Percentiles rank a stretch among this genome's conserved stretches.
These are phyloP conservation scores for Parnassius glacialis DNA, from an alignment of 2,888 invertebrate genomes.

Conservation along the genomic window DNA sequence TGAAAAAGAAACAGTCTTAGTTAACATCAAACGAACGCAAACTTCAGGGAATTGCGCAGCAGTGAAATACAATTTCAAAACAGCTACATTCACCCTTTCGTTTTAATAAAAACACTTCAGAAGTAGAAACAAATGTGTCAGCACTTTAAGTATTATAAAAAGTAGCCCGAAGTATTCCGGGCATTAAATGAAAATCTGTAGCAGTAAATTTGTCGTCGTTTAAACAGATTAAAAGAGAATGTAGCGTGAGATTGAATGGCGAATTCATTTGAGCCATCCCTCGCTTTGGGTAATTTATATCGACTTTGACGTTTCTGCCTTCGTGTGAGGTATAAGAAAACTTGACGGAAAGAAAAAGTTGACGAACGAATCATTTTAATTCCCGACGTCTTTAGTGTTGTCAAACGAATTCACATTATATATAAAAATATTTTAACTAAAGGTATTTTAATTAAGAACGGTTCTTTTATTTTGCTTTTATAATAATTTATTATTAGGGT, in stretches of 20 bases:
- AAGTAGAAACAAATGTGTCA: slow-evolving; percentile 52
- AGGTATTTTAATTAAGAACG: too few relatives aligned
- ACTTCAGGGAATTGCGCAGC: slow-evolving; percentile 31
- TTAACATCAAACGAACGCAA: slow-evolving; percentile 11
- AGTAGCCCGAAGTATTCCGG: slow-evolving; percentile 45
- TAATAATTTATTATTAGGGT: too few relatives aligned
- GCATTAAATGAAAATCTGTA: slow-evolving; percentile 65
- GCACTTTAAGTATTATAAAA: slow-evolving; percentile 48
- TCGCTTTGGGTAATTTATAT: slow-evolving; percentile 58
- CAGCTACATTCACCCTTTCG: slow-evolving; percentile 36
- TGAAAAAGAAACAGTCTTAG: background rate
- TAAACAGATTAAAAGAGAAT: slow-evolving; percentile 75
- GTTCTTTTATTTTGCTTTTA: too few relatives aligned
- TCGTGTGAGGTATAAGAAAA: slow-evolving; percentile 41
- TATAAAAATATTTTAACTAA: too few relatives aligned
- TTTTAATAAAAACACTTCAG: slow-evolving; percentile 27
- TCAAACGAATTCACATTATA: too few relatives aligned
- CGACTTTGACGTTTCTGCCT: slow-evolving; percentile 50
- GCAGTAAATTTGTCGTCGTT: slow-evolving; percentile 75
- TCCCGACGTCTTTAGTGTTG: too few relatives aligned
- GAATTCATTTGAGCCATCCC: slow-evolving; percentile 63
- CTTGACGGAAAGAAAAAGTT: background rate
- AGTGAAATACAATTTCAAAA: slow-evolving; percentile 35
- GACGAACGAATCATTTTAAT: too few relatives aligned
- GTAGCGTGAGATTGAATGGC: slow-evolving; percentile 74